Evolutionary conservation across 2,113 vertebrate genomes (phyloP).

Genomic region (Pardalotus punctatus): DNA sequence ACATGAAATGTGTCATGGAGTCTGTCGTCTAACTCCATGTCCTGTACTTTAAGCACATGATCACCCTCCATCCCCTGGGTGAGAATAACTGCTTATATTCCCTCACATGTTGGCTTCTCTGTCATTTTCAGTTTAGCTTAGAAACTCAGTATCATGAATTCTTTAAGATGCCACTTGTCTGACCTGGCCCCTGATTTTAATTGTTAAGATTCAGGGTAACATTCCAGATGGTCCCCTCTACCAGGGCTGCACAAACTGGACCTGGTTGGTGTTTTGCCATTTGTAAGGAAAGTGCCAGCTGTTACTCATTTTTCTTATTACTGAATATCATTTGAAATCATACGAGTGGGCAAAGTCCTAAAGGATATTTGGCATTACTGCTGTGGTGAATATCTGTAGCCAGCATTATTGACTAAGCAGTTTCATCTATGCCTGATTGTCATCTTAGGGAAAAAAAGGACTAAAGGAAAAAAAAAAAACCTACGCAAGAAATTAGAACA

Average conservation of each 20-base stretch:
- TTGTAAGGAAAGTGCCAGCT: conserved; percentile 26
- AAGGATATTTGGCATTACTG: conserved; percentile 24
- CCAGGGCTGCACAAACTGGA: neutral
- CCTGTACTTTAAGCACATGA: neutral
- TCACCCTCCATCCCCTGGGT: neutral
- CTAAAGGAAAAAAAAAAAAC: neutral
- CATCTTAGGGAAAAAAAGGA: neutral
- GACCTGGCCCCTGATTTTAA: conserved; percentile 37
- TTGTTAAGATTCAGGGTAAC: conserved; percentile 29
- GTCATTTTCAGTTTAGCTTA: conserved; percentile 42
- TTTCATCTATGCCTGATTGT: neutral
- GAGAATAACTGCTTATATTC: neutral
- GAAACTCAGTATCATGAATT: conserved; percentile 50
- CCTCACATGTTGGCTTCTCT: neutral
- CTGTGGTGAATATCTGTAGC: neutral
- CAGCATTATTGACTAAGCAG: neutral
- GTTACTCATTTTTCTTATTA: conserved; percentile 21
- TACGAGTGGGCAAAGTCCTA: conserved; percentile 22
- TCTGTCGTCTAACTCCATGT: neutral
- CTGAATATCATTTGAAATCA: neutral
- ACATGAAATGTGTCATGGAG: neutral
- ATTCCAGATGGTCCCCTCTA: conserved; percentile 34
- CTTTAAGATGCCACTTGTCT: conserved; percentile 17
- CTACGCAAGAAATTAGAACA: conserved; percentile 45
- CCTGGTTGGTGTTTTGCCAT: neutral